Evolutionary conservation across 2,888 invertebrate species (phyloP), one percentile per base, ranked within the genome.

Genomic region (Ectemnius cavifrons): DNA sequence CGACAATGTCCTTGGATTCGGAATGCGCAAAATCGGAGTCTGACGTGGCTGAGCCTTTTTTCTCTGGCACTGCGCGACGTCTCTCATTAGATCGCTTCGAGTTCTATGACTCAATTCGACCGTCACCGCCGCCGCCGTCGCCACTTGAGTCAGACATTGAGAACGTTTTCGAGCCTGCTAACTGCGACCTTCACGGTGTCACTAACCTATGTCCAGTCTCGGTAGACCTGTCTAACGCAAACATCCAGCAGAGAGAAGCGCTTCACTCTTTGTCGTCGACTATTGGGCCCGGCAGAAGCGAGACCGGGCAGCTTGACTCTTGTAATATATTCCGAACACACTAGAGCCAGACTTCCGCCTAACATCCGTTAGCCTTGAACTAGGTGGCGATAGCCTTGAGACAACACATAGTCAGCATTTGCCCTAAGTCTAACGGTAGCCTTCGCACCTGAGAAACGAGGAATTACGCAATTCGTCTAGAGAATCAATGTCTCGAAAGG

Each of bases 121-220:
- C 14, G 52, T 2, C 49, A 2, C 11, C 52, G 52, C 16, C 16
- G 37, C 11, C 37, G 37, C 37, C 37, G 37, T 11, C 8, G 37
- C 37, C 37, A 37, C 37, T 37, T 37, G 37, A 37, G 37, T 37
- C 37, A 37, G 37, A 37, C 37, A 37, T 11, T 37, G 37, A 11
- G 37, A 37, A 37, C 37, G 37, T 11, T 37, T 37, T 6, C 37
- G 16, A 57, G 70, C 23, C 23, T 23, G 23, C 67, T 64, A 73
- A 58, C 58, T 27, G 59, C 67, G 88, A 83, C 89, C 89, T 89
- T 88, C 85, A 77, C 52, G 62, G 86, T 87, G 89, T 89, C 89
- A 89, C 87, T 89, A 89, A 89, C 89, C 89, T 88, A 88, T 86
- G 89, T 87, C 87, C 88, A 86, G 81, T 63, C 67, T 84, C 16